Evolutionary conservation across 2,888 invertebrate species (phyloP).

Genomic region (Volucella bombylans): DNA sequence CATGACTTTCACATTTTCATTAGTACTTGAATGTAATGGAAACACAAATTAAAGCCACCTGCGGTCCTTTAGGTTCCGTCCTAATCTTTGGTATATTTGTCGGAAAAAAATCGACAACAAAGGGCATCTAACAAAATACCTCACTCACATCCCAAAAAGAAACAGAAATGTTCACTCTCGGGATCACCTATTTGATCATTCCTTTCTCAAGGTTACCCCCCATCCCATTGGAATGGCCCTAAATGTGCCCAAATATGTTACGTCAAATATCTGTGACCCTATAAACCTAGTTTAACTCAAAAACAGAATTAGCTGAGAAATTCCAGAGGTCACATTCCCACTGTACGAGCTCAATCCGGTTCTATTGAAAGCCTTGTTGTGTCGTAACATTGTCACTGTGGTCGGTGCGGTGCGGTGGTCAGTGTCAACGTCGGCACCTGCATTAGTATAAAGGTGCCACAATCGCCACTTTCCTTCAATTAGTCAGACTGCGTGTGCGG

Average conservation of each 20-base stretch:
- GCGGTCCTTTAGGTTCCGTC: too few relatives aligned
- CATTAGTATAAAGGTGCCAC: slow-evolving; percentile 55
- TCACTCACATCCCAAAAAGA: not conserved
- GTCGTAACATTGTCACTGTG: slow-evolving; percentile 28
- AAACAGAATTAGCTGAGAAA: slow-evolving; percentile 70
- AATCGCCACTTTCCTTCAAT: slow-evolving; percentile 65
- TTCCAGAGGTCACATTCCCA: slow-evolving; percentile 46
- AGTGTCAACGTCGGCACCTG: slow-evolving; percentile 50
- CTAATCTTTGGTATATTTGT: too few relatives aligned
- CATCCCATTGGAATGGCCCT: not conserved
- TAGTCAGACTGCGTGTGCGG: slow-evolving; percentile 72
- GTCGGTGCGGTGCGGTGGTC: not conserved
- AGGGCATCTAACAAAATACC: too few relatives aligned
- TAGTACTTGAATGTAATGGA: too few relatives aligned
- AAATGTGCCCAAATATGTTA: slow-evolving; percentile 54
- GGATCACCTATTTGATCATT: not conserved
- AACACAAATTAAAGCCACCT: too few relatives aligned
- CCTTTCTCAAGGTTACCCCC: slow-evolving; percentile 42
- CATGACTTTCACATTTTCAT: too few relatives aligned
- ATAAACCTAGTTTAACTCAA: slow-evolving; percentile 54
- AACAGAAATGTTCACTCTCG: not conserved
- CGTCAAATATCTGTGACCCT: slow-evolving; percentile 58
- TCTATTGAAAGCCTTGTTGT: slow-evolving; percentile 46
- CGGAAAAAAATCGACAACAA: too few relatives aligned
- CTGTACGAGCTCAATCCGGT: slow-evolving; percentile 28